Conservation (phyloP, 2,113 vertebrate species). For the Tamias sibiricus region DNA sequence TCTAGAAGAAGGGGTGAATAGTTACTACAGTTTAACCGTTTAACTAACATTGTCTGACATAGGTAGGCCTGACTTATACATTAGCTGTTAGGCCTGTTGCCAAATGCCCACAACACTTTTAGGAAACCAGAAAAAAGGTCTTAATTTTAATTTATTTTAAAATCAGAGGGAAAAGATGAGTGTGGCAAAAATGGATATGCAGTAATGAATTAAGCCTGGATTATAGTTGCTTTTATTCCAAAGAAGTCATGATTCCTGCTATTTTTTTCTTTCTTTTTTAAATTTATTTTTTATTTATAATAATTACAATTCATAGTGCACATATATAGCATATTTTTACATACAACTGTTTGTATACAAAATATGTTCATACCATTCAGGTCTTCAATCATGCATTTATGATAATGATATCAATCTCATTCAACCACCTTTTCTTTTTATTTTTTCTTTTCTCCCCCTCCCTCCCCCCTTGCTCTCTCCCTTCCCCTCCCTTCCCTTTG, state of each 20-base stretch:
- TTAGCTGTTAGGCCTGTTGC: background rate
- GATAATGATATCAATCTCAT: too few species aligned
- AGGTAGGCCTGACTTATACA: background rate
- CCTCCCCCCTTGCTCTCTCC: too few species aligned
- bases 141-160: constrained; percentile 34
- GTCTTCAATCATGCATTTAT: too few species aligned
- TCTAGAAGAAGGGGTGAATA: background rate
- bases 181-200: background rate
- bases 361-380: too few species aligned
- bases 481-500: too few species aligned
- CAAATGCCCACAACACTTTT: background rate
- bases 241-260: background rate
- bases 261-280: too few species aligned
- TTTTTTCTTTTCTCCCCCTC: too few species aligned
- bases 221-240: constrained; percentile 28
- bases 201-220: background rate
- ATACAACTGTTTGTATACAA: too few species aligned
- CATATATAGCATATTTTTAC: too few species aligned
- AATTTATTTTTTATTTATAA: too few species aligned
- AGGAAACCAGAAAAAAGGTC: background rate
- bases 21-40: background rate
- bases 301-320: too few species aligned
- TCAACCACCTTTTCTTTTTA: too few species aligned
- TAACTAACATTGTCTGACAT: background rate
- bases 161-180: background rate